Evolutionary conservation across 2,113 vertebrate genomes (phyloP), one percentile per base, ranked within the genome.

Genomic region (Nettapus auritus): DNA sequence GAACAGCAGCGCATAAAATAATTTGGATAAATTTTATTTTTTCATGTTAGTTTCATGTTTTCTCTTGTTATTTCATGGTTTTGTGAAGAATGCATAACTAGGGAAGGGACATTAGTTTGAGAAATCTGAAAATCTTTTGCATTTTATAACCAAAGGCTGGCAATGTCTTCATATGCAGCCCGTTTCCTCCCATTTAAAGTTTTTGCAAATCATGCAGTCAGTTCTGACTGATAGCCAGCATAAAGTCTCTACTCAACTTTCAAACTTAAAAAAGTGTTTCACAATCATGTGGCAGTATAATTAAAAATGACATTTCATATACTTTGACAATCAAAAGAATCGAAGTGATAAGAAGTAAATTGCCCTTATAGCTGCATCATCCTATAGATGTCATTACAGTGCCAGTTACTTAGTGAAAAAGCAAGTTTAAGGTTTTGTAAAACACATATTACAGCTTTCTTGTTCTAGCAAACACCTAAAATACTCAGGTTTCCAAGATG

Each of bases 261-360:
- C 87, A 95, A 94, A 95, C 87, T 97, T 97, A 90, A 92, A 90
- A 96, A 96, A 95, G 76, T 95, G 94, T 86, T 95, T 94, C 87
- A 96, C 86, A 97, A 88, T 97, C 93, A 95, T 94, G 83, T 96
- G 96, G 84, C 94, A 96, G 89, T 96, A 97, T 89, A 92, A 96
- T 94, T 97, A 95, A 94, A 96, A 97, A 96, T 81, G 84, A 97
- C 90, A 96, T 76, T 97, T 97, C 90, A 48, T 96, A 97, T 82
- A 97, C 87, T 71, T 96, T 96, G 95, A 98, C 97, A 97, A 97
- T 97, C 92, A 92, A 94, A 91, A 94, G 89, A 97, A 77, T 96
- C 95, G 96, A 70, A 97, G 97, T 92, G 96, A 97, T 91, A 97
- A 96, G 97, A 96, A 96, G 92, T 97, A 96, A 97, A 94, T 88